These are phyloP conservation scores for Brachylomia viminalis DNA, from an alignment of 2,888 invertebrate species.

Conservation along the genomic window DNA sequence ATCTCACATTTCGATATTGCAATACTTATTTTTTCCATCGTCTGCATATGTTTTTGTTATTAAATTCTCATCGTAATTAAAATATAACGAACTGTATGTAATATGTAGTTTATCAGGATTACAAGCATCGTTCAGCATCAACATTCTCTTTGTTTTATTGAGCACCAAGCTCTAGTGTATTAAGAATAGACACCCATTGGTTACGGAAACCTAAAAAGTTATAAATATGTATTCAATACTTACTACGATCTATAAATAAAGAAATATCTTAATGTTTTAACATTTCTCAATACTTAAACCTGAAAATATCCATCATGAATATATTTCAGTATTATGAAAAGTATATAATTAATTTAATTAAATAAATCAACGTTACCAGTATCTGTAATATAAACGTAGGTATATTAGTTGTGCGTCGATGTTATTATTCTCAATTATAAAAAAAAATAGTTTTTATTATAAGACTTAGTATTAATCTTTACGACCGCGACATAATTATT, in stretches of 20 bases:
- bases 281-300: background rate
- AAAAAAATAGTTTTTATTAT: too few species aligned
- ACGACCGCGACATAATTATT: too few species aligned
- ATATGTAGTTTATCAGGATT: background rate
- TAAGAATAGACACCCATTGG: background rate
- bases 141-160: background rate
- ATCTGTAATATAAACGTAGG: constrained; percentile 2
- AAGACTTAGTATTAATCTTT: background rate
- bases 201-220: background rate
- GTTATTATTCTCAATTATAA: too few species aligned
- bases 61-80: background rate
- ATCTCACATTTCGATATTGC: background rate
- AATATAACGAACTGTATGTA: background rate
- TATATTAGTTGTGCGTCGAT: background rate
- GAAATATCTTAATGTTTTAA: background rate
- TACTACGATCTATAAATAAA: constrained; percentile 22
- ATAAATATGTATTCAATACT: constrained; percentile 20
- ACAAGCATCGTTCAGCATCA: background rate
- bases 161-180: background rate
- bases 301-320: background rate
- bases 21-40: background rate
- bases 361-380: constrained; percentile 11
- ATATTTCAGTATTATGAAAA: background rate
- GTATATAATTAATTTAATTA: background rate
- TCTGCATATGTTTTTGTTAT: background rate